A percentile compares a stretch with the other conserved stretches of the same genome.
Conservation (phyloP, 2,888 invertebrate species). For the Dicycla oo region DNA sequence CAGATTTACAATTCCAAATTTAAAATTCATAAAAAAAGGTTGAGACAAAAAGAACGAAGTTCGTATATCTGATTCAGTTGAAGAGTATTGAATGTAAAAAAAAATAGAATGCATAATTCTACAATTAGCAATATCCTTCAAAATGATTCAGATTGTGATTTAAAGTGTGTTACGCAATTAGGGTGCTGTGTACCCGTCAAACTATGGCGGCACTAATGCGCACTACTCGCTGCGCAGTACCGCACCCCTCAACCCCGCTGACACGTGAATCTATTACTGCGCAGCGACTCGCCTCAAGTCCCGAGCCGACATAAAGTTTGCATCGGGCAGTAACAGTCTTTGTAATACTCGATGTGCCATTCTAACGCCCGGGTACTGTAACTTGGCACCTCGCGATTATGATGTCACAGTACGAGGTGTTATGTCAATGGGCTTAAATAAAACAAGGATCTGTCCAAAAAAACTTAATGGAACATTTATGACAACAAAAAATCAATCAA, state of each 20-base stretch:
- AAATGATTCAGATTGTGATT: too few species aligned
- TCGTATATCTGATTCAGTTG: too few species aligned
- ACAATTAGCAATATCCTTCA: too few species aligned
- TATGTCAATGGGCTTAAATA: neutral
- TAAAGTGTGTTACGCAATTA: too few species aligned
- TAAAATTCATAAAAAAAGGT: too few species aligned
- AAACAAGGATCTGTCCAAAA: slow-evolving; percentile 34
- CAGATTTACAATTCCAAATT: too few species aligned
- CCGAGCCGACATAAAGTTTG: neutral
- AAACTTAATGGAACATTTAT: neutral
- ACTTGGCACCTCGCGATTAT: neutral
- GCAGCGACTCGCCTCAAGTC: too few species aligned
- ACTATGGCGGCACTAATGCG: neutral
- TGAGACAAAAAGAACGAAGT: too few species aligned
- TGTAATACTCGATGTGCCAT: slow-evolving; percentile 7
- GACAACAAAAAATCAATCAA: slow-evolving; percentile 8
- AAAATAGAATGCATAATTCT: too few species aligned
- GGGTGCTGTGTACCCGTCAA: neutral
- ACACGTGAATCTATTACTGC: neutral
- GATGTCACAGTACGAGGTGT: neutral
- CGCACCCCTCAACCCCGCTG: neutral
- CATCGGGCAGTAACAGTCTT: neutral
- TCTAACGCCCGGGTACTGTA: neutral
- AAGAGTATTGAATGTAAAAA: too few species aligned
- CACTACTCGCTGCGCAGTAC: neutral